Conservation (phyloP, 2,113 vertebrate species). For the Hydrochoerus hydrochaeris region DNA sequence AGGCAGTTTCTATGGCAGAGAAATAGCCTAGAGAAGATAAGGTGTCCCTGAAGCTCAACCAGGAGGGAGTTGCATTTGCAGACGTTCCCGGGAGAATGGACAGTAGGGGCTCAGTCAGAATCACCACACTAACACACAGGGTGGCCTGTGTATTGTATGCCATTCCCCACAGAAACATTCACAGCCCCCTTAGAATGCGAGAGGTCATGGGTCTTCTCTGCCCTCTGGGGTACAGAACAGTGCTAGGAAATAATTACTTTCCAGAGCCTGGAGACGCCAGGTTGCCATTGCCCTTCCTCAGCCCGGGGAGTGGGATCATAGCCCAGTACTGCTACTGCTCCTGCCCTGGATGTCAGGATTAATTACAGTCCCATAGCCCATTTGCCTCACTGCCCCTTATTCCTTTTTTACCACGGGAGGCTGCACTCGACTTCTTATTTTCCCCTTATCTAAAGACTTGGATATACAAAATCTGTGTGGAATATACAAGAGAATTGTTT, state of each 20-base stretch:
- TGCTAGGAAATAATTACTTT: constrained; percentile 43
- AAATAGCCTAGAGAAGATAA: not conserved
- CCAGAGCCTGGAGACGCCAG: constrained; percentile 16
- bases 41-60: not conserved
- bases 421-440: not conserved
- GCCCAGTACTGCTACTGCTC: fast-evolving
- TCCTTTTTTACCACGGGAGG: not conserved
- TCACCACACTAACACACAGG: fast-evolving
- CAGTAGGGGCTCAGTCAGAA: not conserved
- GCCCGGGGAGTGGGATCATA: not conserved
- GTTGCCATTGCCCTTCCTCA: not conserved
- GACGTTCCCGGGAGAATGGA: not conserved
- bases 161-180: not conserved
- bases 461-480: not conserved
- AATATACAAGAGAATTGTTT: not conserved
- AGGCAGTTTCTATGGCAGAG: not conserved
- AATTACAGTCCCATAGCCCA: not conserved
- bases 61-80: no score
- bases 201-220: not conserved
- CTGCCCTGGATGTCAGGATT: not conserved
- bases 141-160: not conserved
- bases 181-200: not conserved
- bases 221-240: constrained; percentile 12
- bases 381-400: not conserved
- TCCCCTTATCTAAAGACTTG: not conserved